These are phyloP conservation scores for Anguilla megastoma DNA, from an alignment of 2,797 vertebrate species.

Conservation along the genomic window DNA sequence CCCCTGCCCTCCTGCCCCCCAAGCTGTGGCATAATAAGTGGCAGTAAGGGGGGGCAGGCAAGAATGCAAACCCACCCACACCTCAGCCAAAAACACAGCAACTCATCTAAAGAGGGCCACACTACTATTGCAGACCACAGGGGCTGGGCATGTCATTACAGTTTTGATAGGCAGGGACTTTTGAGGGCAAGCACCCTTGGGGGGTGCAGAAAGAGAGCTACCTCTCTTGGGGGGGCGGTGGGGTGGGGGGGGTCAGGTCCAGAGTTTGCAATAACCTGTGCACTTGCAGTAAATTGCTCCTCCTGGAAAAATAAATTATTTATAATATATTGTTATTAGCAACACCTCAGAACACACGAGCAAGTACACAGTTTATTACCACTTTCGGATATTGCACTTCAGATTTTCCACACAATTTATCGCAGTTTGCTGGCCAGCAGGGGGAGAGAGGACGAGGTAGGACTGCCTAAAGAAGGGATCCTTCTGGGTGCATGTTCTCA, in stretches of 20 bases:
- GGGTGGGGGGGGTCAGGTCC: neutral
- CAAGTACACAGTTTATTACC: neutral
- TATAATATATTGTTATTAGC: neutral
- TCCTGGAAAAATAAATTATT: neutral
- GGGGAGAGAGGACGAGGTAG: neutral
- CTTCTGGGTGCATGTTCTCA: too few relatives aligned
- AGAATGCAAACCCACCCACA: too few relatives aligned
- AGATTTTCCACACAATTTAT: slow-evolving; percentile 9
- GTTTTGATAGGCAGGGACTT: too few relatives aligned
- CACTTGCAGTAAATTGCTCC: neutral
- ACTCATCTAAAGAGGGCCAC: too few relatives aligned
- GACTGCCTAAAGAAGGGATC: too few relatives aligned
- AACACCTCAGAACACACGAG: neutral
- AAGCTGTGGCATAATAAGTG: too few relatives aligned
- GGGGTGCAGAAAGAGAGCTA: neutral
- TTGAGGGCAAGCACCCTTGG: too few relatives aligned
- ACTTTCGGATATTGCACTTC: slow-evolving; percentile 16
- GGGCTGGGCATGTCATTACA: too few relatives aligned
- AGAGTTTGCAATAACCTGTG: neutral
- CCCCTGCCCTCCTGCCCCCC: too few relatives aligned
- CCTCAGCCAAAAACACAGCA: too few relatives aligned
- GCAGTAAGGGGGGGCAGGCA: too few relatives aligned
- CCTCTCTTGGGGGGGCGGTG: neutral
- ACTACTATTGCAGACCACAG: too few relatives aligned
- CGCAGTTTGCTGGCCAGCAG: neutral